Base-by-base conservation (phyloP, 1,140 invertebrate species). In the Caenorhabditis briggsae region DNA sequence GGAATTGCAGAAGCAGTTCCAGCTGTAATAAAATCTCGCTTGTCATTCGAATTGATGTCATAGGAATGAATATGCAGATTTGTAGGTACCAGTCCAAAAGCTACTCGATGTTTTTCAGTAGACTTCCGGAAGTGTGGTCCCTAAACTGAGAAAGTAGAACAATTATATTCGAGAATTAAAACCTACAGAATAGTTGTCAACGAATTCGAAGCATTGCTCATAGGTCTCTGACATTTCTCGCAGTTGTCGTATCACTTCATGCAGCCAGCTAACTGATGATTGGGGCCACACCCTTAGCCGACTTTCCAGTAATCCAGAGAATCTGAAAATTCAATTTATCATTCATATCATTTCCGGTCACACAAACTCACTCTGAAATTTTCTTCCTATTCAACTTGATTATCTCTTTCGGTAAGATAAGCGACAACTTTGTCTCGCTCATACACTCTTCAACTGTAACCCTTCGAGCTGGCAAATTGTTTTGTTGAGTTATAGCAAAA, bases 401-500 rank as follows among this genome's bases (percentile, higher is more conserved):
- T 5, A 86, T 16, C 61, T 86, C 85, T 43, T 50, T 86, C 16
- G 85, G 85, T 6, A 86, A 11, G 23, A 83, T 55, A 7, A 87
- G 25, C 18, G 82, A 84, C 9, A 87, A n/a, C 56, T 87, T 87
- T 7, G 82, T 50, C 41, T 87, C 86, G 41, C 59, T 78, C 82
- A 87, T 84, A 8, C 84, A 41, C 59, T 87, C 86, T 43, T 84
- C 82, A n/a, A 84, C 64, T 14, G 53, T 82, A 2, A 87, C 48
- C n/a, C 82, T 18, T n/a, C 86, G 46, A 5, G 56, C 33, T 0
- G 86, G 86, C 14, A 87, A 50, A 14, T 74, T 74, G 23, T 83
- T 78, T 43, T 87, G 84, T 65, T 87, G 86, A 8, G 86, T 70
- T 23, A 87, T 78, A 12, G 86, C 82, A 33, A 87, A 87, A 56